Base-by-base conservation (phyloP, 1,140 invertebrate genomes). In the Campoletis sonorensis region DNA sequence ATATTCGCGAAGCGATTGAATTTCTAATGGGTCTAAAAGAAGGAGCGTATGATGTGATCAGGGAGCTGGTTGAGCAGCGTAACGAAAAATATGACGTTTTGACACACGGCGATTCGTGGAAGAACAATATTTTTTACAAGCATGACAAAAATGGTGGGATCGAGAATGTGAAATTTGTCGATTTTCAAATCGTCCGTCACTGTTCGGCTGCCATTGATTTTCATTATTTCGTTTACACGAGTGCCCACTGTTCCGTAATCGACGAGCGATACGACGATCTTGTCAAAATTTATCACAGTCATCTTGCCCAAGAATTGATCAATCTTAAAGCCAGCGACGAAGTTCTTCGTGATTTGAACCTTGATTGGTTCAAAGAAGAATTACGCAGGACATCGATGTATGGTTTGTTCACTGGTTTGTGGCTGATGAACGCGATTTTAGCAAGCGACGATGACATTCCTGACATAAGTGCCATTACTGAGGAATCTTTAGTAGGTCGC, bases 51-150 rank as follows among this genome's bases (percentile, higher is more conserved):
- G 64, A 87, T 0, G 67, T 54, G 0, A 54, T 89, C 73, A 72
- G 11, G 1, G 58, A 80, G 0, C 13, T 88, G 1, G 51, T 87
- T 0, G 21, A 21, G 16, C 72, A 37, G 16, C 30, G 79, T 1
- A 51, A 82, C 15, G 72, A 82, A 10, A 86, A 86, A 15, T 89
- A 88, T 40, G 78, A 88, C 51, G 85, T 91, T 0, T 67, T 92
- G 0, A 87, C 70, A 21, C 92, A 93, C 71, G 92, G 92, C 0
- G 92, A 93, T 77, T 73, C 86, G 10, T 92, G 91, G 91, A 88
- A 88, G 13, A 92, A 92, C 71, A 93, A 93, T 80, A 84, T 92
- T 7, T 75, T 92, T 13, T 92, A 91, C 51, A 79, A 85, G 1
- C 82, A 90, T 45, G 88, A 90, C 23, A 21, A 68, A 5, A 15